phyloP scores from a whole-genome alignment of 2,113 vertebrate species.

The Indicator indicator region DNA sequence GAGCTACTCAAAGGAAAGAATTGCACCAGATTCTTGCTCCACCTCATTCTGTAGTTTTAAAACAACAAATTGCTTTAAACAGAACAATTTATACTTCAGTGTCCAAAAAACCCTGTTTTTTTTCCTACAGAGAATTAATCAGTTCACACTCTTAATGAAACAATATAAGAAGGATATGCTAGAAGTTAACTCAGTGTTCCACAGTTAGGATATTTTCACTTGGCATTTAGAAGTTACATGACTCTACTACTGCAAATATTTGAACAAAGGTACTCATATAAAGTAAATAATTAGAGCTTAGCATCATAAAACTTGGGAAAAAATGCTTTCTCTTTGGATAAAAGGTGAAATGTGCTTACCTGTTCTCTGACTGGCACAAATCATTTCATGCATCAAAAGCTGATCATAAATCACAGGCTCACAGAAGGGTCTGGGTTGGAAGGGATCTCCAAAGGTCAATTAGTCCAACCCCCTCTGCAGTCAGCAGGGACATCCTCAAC shows the following conservation, averaged over 20 bases:
- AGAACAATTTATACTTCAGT: background rate
- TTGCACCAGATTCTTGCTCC: background rate
- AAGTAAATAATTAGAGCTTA: background rate
- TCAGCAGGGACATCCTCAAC: too few species aligned
- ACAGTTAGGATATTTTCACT: background rate
- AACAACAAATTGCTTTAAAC: background rate
- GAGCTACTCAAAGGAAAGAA: background rate
- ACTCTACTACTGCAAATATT: background rate
- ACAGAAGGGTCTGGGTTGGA: too few species aligned
- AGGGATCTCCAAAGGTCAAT: too few species aligned
- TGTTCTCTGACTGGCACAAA: conserved; percentile 8
- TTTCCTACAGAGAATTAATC: background rate
- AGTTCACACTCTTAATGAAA: background rate
- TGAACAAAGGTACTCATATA: background rate
- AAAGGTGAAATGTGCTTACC: background rate
- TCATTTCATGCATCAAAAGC: conserved; percentile 32
- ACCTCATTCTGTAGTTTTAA: background rate
- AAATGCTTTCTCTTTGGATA: background rate
- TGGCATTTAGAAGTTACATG: background rate
- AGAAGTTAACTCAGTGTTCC: background rate
- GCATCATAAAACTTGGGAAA: background rate
- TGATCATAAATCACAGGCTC: background rate
- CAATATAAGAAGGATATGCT: background rate
- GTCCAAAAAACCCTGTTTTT: background rate
- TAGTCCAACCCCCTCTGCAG: too few species aligned